Evolutionary conservation across 2,888 invertebrate species (phyloP), one percentile per base, ranked within the genome.

Genomic region (Pinctada fucata): DNA sequence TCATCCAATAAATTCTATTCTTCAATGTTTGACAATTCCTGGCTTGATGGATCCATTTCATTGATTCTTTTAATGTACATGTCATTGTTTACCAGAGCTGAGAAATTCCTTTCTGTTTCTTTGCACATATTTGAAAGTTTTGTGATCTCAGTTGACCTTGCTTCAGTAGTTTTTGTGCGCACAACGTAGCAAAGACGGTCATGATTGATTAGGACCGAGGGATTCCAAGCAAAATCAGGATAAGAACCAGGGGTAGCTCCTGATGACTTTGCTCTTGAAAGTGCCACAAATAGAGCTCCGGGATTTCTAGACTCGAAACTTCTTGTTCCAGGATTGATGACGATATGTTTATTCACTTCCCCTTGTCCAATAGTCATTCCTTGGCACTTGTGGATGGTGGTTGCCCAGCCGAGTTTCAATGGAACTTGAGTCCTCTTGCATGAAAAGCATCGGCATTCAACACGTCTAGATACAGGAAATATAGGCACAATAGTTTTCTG

Each of bases 321-420:
- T 16, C 50, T 79, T 48, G 76, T 72, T 51, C 83, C 82, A 50
- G 84, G 83, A 58, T 84, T 74, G 10, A 84, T 86, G 8, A 84
- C 67, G 63, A 84, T 83, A 70, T 82, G 84, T 8, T 82, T 47
- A 51, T 81, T 81, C 6, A 74, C 2, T 70, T 86, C 81, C 3
- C 78, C 81, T 10, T 76, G 3, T 3, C 84, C 86, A 48, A 85
- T 84, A 2, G 86, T 85, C 85, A 86, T 85, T 1, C 86, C 84
- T 72, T 86, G 85, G 69, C 86, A 85, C 4, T 70, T 49, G 50
- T 86, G 85, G 8, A 84, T 84, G 10, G 85, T 84, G 3, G 81
- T 81, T 31, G 76, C 85, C 85, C 84, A 83, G 3, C 83, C 83
- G 31, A 85, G 75, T 3, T 80, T 50, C 3, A 85, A 58, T 4